Conservation (phyloP, 2,888 invertebrate species). For the Cylloceria caligata region DNA sequence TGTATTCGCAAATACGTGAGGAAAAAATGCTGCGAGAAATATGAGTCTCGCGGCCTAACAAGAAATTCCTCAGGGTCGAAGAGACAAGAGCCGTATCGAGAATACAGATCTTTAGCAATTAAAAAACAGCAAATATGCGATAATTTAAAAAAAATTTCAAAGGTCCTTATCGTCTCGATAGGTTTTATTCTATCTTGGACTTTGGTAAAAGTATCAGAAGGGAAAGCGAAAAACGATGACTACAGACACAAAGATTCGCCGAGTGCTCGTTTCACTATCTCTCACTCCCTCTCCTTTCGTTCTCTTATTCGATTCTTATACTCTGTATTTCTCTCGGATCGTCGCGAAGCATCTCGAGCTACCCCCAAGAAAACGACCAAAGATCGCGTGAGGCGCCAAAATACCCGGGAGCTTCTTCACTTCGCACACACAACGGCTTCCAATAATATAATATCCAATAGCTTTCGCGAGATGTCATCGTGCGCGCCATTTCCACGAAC, state of each 20-base stretch:
- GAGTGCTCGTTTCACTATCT: slow-evolving; percentile 40
- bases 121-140: slow-evolving; percentile 15
- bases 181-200: neutral
- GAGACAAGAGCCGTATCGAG: slow-evolving; percentile 6
- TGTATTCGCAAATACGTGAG: slow-evolving; percentile 16
- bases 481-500: slow-evolving; percentile 61
- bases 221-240: slow-evolving; percentile 33
- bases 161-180: neutral
- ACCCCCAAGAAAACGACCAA: slow-evolving; percentile 38
- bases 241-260: slow-evolving; percentile 31
- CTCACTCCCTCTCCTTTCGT: slow-evolving; percentile 12
- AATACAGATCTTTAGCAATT: slow-evolving; percentile 31
- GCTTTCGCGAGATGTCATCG: slow-evolving; percentile 59
- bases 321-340: slow-evolving; percentile 36
- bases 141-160: neutral
- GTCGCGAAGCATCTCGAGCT: slow-evolving; percentile 27
- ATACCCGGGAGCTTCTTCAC: slow-evolving; percentile 41
- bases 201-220: neutral
- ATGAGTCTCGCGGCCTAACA: slow-evolving; percentile 10
- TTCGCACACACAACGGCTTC: slow-evolving; percentile 37
- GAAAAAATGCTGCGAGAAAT: slow-evolving; percentile 34
- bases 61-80: slow-evolving; percentile 26
- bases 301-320: slow-evolving; percentile 43
- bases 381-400: slow-evolving; percentile 61
- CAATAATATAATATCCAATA: slow-evolving; percentile 64